Base-by-base conservation (phyloP, 2,113 vertebrate species). In the Sturnus vulgaris region DNA sequence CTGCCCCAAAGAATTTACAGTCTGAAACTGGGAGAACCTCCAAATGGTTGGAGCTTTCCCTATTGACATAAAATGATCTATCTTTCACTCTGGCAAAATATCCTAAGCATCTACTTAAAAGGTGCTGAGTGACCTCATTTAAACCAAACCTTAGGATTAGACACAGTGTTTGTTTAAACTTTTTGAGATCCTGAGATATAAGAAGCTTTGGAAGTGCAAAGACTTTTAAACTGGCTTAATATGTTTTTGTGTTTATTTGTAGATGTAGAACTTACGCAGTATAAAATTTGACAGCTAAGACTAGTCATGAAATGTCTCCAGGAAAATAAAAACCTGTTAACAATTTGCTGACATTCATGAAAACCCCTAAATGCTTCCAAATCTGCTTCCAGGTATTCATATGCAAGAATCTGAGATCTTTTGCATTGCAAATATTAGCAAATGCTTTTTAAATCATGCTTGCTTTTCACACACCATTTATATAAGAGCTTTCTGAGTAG, bases 251-350 rank as follows among this genome's bases (percentile, higher is more conserved):
- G 86, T 96, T 93, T 96, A 93, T 97, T 97, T 95, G 88, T 88
- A 95, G 72, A 90, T 79, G 60, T 94, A 75, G 82, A 95, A 93
- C 44, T 94, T 78, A 77, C 0, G 1, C 72, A 56, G 61, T 92
- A 61, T 72, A 95, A 95, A 95, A 88, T 90, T 81, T 94, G 93
- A 96, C 95, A 97, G 75, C 88, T 93, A 93, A 88, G 72, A 60
- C 80, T 73, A 68, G 76, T 92, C 52, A 53, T 93, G 93, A 96
- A 96, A 90, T 94, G 93, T 96, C 90, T 93, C 76, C 69, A 93
- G 92, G 90, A 97, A 96, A 96, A 95, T 93, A 92, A 96, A 97
- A 96, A 96, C 86, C 92, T 96, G 96, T 97, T 97, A 96, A 97
- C 94, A 97, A 96, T 95, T 96, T 96, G 92, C 93, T 95, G 93